A percentile compares a stretch with the other conserved stretches of the same genome.
Conservation (phyloP, 2,888 invertebrate genomes). For the Cryptus armator region DNA sequence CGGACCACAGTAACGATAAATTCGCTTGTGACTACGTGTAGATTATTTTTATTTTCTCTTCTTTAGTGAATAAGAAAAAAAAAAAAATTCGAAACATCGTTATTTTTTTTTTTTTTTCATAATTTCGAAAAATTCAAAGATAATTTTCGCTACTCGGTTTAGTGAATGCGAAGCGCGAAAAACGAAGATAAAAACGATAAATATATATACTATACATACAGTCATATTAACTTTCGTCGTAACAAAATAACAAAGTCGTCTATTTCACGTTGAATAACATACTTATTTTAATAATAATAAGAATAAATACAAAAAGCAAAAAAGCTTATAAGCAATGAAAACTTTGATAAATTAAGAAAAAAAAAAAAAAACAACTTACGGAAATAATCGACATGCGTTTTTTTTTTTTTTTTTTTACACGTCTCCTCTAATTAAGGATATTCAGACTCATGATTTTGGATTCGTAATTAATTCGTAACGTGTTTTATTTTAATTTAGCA, state of each 20-base stretch:
- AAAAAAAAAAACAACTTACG: slow-evolving; percentile 15
- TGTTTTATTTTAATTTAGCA: background rate
- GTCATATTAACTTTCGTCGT: slow-evolving; percentile 32
- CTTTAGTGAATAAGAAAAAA: slow-evolving; percentile 19
- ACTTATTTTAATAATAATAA: slow-evolving; percentile 41
- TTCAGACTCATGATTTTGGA: slow-evolving; percentile 38
- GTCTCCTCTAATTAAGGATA: slow-evolving; percentile 3
- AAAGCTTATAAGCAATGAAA: slow-evolving; percentile 42
- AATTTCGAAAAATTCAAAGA: slow-evolving; percentile 28
- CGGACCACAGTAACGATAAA: slow-evolving; percentile 28
- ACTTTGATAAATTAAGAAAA: slow-evolving; percentile 14
- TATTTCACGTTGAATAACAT: slow-evolving; percentile 37
- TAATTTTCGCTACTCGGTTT: background rate
- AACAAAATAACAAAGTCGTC: slow-evolving; percentile 46
- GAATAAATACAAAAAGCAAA: slow-evolving; percentile 60
- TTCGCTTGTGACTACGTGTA: slow-evolving; percentile 48
- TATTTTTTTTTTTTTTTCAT: background rate
- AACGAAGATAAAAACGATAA: slow-evolving; percentile 35
- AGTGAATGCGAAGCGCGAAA: slow-evolving; percentile 18
- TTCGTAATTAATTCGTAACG: slow-evolving; percentile 13
- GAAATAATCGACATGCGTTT: slow-evolving; percentile 24
- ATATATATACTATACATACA: slow-evolving; percentile 40
- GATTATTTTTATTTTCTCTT: slow-evolving; percentile 44
- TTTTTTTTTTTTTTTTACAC: slow-evolving; percentile 16
- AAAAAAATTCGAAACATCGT: background rate